Evolutionary conservation across 1,140 invertebrate species (phyloP), one percentile per base, ranked within the genome.

Genomic region (Coenobita brevimanus): DNA sequence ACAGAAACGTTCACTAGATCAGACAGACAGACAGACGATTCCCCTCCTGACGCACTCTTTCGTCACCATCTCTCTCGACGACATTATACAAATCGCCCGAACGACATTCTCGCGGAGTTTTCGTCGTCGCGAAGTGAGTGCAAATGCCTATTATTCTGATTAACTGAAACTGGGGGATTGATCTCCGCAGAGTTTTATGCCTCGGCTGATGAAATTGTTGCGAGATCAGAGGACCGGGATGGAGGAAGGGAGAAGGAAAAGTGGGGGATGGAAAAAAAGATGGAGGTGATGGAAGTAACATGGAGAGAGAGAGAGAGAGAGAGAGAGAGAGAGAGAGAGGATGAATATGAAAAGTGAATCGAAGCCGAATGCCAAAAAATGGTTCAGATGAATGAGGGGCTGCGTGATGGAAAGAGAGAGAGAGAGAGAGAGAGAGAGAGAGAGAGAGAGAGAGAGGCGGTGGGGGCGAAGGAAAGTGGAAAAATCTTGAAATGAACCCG

Each of bases 281-380:
- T 33, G 30, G 50, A 27, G n/a, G 24, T 21, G 24, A 73, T 21
- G 38, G 13, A 6, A 17, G 24, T 30, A 2, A 21, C 41, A n/a
- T 46, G 1, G 46, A 21, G 1, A 33, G 0, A 24, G 54, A 30
- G 76, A 79, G 46, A 30, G 50, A 41, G 54, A 36, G 46, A 60
- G 8, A 54, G 13, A 79, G 76, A 21, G 50, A 80, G 76, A 38
- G 43, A 60, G 50, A 60, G 57, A 15, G 17, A 2, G 33, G n/a
- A 15, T 21, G 67, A 2, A 1, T 2, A 33, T 50, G 54, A 50
- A 33, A 46, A 43, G 36, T 71, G 67, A 38, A 13, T 71, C 41
- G 67, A 71, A 38, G 67, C 67, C 67, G 67, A 13, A 38, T 38
- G 67, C 36, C 67, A 38, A 71, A 71, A 38, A 38, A 71, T 38